These are phyloP conservation scores for Urocyon cinereoargenteus DNA, from an alignment of 2,797 vertebrate genomes.

Conservation along the genomic window DNA sequence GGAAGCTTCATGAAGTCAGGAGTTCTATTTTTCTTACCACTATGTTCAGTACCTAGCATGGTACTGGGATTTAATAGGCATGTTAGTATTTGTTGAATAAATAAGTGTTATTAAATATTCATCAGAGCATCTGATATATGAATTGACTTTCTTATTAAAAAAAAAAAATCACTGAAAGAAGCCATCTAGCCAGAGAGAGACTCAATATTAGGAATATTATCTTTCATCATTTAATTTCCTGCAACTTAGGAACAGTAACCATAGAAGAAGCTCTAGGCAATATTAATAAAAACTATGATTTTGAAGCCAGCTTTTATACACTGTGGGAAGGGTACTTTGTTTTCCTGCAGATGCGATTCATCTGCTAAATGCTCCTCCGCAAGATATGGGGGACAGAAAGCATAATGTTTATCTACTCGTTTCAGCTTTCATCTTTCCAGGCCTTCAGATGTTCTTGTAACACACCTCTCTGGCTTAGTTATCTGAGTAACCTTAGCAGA, in stretches of 20 bases:
- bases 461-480: conserved; percentile 17
- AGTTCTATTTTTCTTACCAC: conserved; percentile 12
- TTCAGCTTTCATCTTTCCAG: conserved; percentile 58
- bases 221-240: conserved; percentile 77
- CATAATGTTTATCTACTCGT: neutral
- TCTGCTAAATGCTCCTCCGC: neutral
- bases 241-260: conserved; percentile 60
- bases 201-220: conserved; percentile 64
- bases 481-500: conserved; percentile 61
- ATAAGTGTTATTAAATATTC: conserved; percentile 63
- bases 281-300: conserved; percentile 62
- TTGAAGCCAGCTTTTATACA: conserved; percentile 26
- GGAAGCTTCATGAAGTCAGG: conserved; percentile 22
- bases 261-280: conserved; percentile 28
- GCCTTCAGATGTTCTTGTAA: conserved; percentile 37
- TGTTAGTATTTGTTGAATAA: conserved; percentile 67
- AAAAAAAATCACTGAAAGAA: conserved; percentile 31
- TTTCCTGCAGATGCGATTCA: neutral
- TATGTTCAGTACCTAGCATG: neutral
- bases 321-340: conserved; percentile 45
- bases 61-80: conserved; percentile 37
- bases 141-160: conserved; percentile 65
- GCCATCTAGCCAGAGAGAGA: conserved; percentile 56
- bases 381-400: neutral
- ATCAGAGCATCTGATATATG: conserved; percentile 60